Conservation (phyloP, 2,888 invertebrate genomes). For the Pachydiplax longipennis region DNA sequence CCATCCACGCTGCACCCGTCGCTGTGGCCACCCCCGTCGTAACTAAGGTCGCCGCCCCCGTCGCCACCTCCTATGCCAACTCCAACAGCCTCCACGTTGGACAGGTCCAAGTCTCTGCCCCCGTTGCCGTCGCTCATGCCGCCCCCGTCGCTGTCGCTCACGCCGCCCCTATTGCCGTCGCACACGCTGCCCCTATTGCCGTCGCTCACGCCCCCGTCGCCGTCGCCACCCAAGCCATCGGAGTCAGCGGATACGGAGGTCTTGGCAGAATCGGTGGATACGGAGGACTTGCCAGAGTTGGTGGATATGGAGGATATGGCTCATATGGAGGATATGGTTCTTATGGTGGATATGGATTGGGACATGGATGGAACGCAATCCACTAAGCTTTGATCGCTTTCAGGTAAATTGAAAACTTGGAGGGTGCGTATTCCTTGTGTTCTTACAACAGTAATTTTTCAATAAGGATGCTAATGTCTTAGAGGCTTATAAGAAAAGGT, state of each 20-base stretch:
- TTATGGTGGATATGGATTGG: background rate
- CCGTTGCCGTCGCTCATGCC: background rate
- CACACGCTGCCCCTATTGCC: background rate
- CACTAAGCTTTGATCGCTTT: too few species aligned
- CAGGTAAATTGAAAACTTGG: too few species aligned
- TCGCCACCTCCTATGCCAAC: slow-evolving; percentile 45
- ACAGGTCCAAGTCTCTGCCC: background rate
- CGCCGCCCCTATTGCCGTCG: background rate
- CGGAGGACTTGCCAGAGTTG: background rate
- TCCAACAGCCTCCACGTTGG: slow-evolving; percentile 42
- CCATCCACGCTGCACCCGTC: background rate
- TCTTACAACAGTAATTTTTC: too few species aligned
- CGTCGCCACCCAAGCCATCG: background rate
- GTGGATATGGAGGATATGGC: background rate
- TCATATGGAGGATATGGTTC: too few species aligned
- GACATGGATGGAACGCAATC: too few species aligned
- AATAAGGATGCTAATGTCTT: too few species aligned
- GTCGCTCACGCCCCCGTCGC: background rate
- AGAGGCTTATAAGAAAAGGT: too few species aligned
- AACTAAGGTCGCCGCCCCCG: slow-evolving; percentile 46
- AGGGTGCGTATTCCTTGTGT: background rate
- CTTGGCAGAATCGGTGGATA: too few species aligned
- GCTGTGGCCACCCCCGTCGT: slow-evolving; percentile 6
- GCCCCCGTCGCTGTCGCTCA: background rate
- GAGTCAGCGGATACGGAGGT: too few species aligned